Percentiles rank a stretch among this genome's conserved stretches.
Evolutionary conservation across 2,797 vertebrate genomes (phyloP).

Genomic region (Myotis planiceps): DNA sequence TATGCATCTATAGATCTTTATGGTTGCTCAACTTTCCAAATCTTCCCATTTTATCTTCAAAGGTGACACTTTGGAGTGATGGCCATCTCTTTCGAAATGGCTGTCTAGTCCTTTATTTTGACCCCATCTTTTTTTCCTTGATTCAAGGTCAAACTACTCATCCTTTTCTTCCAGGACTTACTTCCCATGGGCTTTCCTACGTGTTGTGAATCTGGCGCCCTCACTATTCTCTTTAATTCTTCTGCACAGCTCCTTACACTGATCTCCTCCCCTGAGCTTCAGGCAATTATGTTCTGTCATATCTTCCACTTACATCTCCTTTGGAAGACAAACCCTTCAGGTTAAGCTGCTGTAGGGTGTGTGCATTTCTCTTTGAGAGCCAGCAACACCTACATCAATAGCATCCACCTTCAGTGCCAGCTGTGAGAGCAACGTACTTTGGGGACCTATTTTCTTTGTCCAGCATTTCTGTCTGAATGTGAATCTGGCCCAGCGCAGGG

Average conservation of each 20-base stretch:
- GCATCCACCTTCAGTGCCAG: neutral
- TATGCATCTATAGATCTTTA: neutral
- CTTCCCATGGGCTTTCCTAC: neutral
- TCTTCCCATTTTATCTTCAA: neutral
- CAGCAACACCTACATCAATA: neutral
- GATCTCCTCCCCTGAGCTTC: neutral
- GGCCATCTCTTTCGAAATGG: neutral
- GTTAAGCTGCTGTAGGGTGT: neutral
- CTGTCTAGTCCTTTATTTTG: neutral
- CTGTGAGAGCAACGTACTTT: neutral
- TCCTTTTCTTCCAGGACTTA: neutral
- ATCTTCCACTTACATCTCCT: neutral
- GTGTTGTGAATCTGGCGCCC: neutral
- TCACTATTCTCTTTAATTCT: slow-evolving; percentile 5
- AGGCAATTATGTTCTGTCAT: neutral
- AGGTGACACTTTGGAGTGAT: neutral
- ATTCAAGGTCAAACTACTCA: neutral
- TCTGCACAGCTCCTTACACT: neutral
- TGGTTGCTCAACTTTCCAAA: neutral
- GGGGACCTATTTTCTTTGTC: neutral
- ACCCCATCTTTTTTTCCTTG: neutral
- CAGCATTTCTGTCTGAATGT: neutral
- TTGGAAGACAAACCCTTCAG: slow-evolving; percentile 29
- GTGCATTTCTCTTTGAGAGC: neutral
- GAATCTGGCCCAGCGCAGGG: neutral